Evolutionary conservation across 2,113 vertebrate genomes (phyloP), one percentile per base, ranked within the genome.

Genomic region (Glareola pratincola): DNA sequence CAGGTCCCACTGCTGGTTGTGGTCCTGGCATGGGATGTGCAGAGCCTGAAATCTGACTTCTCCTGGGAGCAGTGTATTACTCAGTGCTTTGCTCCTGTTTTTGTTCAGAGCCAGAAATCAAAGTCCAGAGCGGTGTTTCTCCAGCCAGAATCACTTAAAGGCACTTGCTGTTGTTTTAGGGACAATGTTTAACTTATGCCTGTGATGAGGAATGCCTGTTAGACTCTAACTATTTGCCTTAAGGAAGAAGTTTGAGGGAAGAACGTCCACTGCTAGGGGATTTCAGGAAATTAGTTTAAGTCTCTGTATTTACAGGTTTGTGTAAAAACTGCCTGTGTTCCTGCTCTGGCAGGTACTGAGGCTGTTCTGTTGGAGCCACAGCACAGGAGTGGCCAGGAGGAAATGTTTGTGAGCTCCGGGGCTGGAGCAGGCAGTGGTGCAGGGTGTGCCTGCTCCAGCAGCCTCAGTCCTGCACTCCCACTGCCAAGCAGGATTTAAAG

Each of bases 121-220:
- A 97, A 97, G 97, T 97, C 92, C 96, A 94, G 91, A 91, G 74
- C 0, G 0, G 15, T 47, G 53, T 66, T 92, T 85, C 69, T 87
- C 80, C 54, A 64, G 94, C 94, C 95, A 91, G 95, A 89, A 75
- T 92, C 20, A n/a, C 73, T 94, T 39, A 53, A 79, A 87, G 77
- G 80, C 83, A 75, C 89, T 97, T 69, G 77, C 77, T 88, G 77
- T 76, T 94, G 89, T 95, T 94, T 85, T 81, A 73, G 80, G 84
- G 94, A 95, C 91, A 97, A 94, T 97, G 85, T 96, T 97, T 97
- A 97, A 97, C 97, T 95, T 66, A 84, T 78, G 91, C 64, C 76
- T 86, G 64, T 36, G 50, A 69, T 34, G 73, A 86, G 86, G 72
- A 94, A 79, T 81, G 94, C 69, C 69, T 75, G 56, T 69, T 56